These are phyloP conservation scores for Regulus satrapa DNA, from an alignment of 2,113 vertebrate genomes.

Conservation along the genomic window DNA sequence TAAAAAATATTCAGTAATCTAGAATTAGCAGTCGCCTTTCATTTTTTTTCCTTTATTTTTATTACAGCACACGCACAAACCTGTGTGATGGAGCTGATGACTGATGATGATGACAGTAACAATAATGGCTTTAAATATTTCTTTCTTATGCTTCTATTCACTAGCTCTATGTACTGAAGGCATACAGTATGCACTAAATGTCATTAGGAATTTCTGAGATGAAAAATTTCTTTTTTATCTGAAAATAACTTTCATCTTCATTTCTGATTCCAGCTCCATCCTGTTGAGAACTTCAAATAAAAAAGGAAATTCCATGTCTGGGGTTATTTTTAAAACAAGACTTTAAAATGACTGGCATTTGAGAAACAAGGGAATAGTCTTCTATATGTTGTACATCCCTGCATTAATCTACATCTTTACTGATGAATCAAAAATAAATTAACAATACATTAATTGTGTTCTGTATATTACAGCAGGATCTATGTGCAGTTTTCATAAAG, in stretches of 20 bases:
- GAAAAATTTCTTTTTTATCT: neutral
- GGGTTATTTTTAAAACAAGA: neutral
- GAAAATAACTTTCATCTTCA: neutral
- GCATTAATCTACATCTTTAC: neutral
- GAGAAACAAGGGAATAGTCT: neutral
- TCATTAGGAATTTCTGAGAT: conserved; percentile 18
- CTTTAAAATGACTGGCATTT: neutral
- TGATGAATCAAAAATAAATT: neutral
- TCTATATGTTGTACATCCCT: neutral
- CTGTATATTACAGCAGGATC: neutral
- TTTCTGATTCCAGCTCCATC: neutral
- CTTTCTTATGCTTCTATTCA: conserved; percentile 21
- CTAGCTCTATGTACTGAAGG: neutral
- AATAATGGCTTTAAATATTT: conserved; percentile 47
- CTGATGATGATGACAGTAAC: conserved; percentile 28
- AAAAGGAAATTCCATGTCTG: neutral
- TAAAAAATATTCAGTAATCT: conserved; percentile 14
- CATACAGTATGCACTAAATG: neutral
- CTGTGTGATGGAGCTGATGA: conserved; percentile 34
- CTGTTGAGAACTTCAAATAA: neutral
- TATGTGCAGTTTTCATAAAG: neutral
- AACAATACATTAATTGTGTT: neutral
- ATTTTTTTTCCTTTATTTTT: neutral
- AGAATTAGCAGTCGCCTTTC: neutral
- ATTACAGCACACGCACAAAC: neutral